Evolutionary conservation across 2,888 invertebrate species (phyloP).

Genomic region (Hemistola chrysoprasaria): DNA sequence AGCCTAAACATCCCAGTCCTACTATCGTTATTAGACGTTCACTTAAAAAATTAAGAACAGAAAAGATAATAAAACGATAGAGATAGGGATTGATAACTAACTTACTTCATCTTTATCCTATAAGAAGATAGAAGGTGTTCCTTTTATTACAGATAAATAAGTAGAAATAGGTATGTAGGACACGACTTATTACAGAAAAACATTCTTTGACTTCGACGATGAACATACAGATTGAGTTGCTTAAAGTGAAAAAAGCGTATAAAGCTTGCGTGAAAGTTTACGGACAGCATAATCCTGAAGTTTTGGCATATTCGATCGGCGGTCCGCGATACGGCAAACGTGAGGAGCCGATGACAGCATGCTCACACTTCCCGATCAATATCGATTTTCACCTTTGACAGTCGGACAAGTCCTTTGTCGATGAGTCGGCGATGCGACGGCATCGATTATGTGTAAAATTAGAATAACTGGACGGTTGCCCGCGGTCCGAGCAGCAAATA

Average conservation of each 20-base stretch:
- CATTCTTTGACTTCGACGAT: not conserved
- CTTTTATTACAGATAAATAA: too few species aligned
- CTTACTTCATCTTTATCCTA: too few species aligned
- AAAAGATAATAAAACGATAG: too few species aligned
- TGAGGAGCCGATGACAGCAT: slow-evolving; percentile 7
- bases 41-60: too few species aligned
- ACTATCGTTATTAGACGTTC: too few species aligned
- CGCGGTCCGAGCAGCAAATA: slow-evolving; percentile 75
- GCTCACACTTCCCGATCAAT: slow-evolving; percentile 16
- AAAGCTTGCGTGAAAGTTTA: slow-evolving; percentile 2
- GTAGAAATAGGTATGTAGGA: too few species aligned
- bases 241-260: too few species aligned
- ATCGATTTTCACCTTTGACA: slow-evolving; percentile 51
- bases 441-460: slow-evolving; percentile 81
- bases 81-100: too few species aligned
- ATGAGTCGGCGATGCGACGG: slow-evolving; percentile 69
- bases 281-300: slow-evolving; percentile 5
- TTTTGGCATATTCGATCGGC: slow-evolving; percentile 9
- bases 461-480: slow-evolving; percentile 82
- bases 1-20: too few species aligned
- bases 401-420: slow-evolving; percentile 66
- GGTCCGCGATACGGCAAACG: slow-evolving; percentile 5
- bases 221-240: too few species aligned
- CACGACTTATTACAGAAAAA: too few species aligned
- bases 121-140: too few species aligned